These are phyloP conservation scores for Dryococelus australis DNA, from an alignment of 2,888 invertebrate genomes.

Conservation along the genomic window DNA sequence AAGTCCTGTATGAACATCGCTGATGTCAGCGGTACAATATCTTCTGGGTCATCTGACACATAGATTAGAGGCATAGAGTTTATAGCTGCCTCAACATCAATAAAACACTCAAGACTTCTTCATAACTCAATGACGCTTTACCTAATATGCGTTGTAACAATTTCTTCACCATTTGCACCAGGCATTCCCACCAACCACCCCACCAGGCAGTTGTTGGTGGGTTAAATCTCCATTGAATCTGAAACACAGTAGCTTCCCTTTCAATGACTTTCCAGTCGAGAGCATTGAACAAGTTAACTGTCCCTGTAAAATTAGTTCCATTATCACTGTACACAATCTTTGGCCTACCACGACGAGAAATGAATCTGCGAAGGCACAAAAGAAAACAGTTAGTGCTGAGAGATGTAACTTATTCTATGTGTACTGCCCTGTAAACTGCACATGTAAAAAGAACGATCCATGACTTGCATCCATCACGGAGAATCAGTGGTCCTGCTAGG, in stretches of 20 bases:
- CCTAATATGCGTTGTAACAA: conserved; percentile 54
- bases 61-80: conserved; percentile 55
- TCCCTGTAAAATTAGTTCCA: background rate
- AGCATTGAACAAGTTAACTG: background rate
- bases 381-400: conserved; percentile 53
- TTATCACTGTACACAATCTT: conserved; percentile 45
- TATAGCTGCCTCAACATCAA: conserved; percentile 53
- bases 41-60: conserved; percentile 48
- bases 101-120: conserved; percentile 52
- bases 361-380: conserved; percentile 52
- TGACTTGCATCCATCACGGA: conserved; percentile 49
- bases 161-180: conserved; percentile 55
- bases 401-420: conserved; percentile 54
- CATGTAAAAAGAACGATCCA: conserved; percentile 56
- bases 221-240: conserved; percentile 51
- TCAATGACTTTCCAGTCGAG: background rate
- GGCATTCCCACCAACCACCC: conserved; percentile 58
- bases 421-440: conserved; percentile 54
- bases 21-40: background rate
- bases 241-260: background rate
- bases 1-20: background rate
- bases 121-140: conserved; percentile 50
- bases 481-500: conserved; percentile 54
- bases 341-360: conserved; percentile 53
- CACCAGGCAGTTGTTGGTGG: conserved; percentile 57